phyloP scores from a whole-genome alignment of 2,797 vertebrate genomes.

The Hypotaenidia okinawae region DNA sequence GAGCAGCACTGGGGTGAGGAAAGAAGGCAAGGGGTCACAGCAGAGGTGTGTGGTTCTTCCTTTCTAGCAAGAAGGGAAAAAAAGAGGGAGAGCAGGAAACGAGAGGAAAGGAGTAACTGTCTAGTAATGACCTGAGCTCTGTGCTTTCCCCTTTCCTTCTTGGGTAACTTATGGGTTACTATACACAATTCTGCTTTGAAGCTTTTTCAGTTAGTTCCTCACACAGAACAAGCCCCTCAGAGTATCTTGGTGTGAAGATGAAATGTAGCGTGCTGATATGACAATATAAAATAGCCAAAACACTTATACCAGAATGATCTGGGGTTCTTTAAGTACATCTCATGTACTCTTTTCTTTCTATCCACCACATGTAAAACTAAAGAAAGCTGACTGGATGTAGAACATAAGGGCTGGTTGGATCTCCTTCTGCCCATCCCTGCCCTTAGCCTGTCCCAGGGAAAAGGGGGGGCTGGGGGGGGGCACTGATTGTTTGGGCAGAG shows the following conservation, averaged over 20 bases:
- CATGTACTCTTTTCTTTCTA: not conserved
- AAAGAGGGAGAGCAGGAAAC: no score
- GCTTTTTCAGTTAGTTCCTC: not conserved
- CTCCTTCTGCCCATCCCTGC: conserved; percentile 65
- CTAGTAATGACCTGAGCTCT: not conserved
- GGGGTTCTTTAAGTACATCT: not conserved
- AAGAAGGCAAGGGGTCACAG: not conserved
- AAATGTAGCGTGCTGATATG: not conserved
- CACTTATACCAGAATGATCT: not conserved
- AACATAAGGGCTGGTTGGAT: conserved; percentile 65
- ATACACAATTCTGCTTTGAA: not conserved
- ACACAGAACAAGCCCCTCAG: not conserved
- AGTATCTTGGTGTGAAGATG: not conserved
- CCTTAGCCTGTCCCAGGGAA: conserved; percentile 5
- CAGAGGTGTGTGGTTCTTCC: not conserved
- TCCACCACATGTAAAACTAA: conserved; percentile 41
- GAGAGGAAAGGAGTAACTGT: not conserved
- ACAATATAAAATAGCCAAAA: not conserved
- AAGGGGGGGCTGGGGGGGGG: not conserved
- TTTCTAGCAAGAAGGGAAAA: not conserved
- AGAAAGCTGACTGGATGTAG: conserved; percentile 2
- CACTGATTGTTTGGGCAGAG: not conserved
- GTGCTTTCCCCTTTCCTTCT: not conserved
- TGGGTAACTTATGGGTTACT: not conserved
- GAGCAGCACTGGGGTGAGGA: not conserved